Evolutionary conservation across 2,113 vertebrate species (phyloP), one percentile per base, ranked within the genome.

Genomic region (Chloroceryle aenea): DNA sequence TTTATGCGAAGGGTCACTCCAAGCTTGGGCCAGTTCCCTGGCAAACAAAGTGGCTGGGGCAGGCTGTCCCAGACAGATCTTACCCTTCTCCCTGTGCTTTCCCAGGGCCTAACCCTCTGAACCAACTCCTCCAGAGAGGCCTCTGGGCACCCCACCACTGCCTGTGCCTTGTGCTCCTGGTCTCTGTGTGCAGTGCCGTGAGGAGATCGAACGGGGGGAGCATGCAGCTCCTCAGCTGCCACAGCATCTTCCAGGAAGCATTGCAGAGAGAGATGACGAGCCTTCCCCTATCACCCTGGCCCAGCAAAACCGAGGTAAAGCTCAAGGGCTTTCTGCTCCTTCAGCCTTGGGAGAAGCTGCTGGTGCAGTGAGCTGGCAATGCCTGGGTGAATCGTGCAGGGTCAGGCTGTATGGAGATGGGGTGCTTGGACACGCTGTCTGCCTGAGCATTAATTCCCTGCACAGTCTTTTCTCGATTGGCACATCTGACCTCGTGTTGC

Each of bases 401-500:
- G 30, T 58, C 59, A 34, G 68, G 43, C 53, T 4, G 2, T 4
- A 23, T 1, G 2, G 73, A 69, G 67, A 63, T 3, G 12, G 81
- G 83, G 69, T 71, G 74, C 75, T 20, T n/a, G 79, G 66, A 68
- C 43, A 6, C 0, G 0, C 47, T 0, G 14, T 79, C 64, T 48
- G 72, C 42, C 40, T 17, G 59, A 73, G 88, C 2, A 9, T 80
- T 64, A 93, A 87, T 78, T 86, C 79, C 88, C 75, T 53, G 50
- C 80, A 40, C 10, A 1, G 48, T n/a, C 67, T 83, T 87, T 81
- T 89, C 90, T 87, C 48, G 1, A n/a, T 23, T 5, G 4, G 77
- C 55, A 61, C n/a, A 3, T 89, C 87, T 87, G 95, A 91, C 87
- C 92, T 78, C 56, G 76, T 75, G 89, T 76, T 82, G 85, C 94